Conservation (phyloP, 2,113 vertebrate species). For the Dascyllus trimaculatus region DNA sequence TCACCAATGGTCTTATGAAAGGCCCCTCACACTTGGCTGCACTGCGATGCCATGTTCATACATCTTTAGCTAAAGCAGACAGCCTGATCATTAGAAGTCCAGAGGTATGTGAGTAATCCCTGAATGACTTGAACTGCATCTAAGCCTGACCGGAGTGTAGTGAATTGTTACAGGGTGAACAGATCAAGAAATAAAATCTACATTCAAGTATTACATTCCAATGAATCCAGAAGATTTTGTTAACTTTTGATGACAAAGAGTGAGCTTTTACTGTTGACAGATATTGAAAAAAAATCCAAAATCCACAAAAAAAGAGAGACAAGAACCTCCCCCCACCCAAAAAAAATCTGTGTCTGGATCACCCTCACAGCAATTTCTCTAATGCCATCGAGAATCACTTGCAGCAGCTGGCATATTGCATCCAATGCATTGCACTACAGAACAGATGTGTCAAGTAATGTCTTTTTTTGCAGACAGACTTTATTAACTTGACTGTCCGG, state of each 20-base stretch:
- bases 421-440: neutral
- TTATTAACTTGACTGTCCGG: neutral
- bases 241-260: too few relatives aligned
- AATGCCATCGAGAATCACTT: conserved; percentile 2
- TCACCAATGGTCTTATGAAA: conserved; percentile 10
- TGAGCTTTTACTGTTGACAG: too few relatives aligned
- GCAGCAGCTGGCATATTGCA: neutral
- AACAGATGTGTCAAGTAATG: neutral
- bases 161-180: neutral
- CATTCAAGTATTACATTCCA: too few relatives aligned
- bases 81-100: conserved; percentile 1
- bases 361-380: neutral
- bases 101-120: conserved; percentile 37
- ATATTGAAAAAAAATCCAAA: too few relatives aligned
- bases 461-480: conserved; percentile 7
- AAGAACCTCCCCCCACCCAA: too few relatives aligned
- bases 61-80: conserved; percentile 4
- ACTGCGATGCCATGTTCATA: conserved; percentile 23
- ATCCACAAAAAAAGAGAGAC: too few relatives aligned
- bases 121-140: conserved; percentile 6
- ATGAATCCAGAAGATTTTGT: too few relatives aligned
- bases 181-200: neutral
- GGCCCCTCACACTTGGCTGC: conserved; percentile 11
- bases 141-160: neutral
- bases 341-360: too few relatives aligned